phyloP scores from a whole-genome alignment of 1,140 invertebrate species.

The Ganaspis sp. region DNA sequence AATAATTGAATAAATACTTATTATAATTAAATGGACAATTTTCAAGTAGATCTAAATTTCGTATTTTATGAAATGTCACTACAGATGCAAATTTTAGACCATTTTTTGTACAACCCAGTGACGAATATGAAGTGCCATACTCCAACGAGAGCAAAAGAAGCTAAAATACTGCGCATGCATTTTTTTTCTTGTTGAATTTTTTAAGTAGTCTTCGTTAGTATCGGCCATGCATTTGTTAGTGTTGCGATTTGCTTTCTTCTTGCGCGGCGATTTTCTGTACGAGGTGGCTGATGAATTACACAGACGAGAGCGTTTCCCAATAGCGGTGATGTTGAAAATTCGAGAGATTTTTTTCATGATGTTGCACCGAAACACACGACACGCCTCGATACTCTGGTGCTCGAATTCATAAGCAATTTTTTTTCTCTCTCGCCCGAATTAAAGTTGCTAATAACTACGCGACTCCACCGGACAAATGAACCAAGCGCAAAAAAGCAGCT shows the following conservation, averaged over 20 bases:
- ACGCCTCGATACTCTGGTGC: conserved; percentile 39
- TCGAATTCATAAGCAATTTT: conserved; percentile 29
- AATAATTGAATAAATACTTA: too few species aligned
- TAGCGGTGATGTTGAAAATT: conserved; percentile 11
- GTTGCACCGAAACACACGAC: conserved; percentile 69
- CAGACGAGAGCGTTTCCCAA: conserved; percentile 32
- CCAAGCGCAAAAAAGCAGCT: conserved; percentile 12
- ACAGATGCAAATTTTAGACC: too few species aligned
- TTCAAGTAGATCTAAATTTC: too few species aligned
- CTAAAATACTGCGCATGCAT: conserved; percentile 30
- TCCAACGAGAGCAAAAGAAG: conserved; percentile 40
- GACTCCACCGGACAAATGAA: conserved; percentile 5
- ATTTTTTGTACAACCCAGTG: conserved; percentile 17
- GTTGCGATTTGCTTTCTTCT: conserved; percentile 6
- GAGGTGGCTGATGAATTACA: conserved; percentile 24
- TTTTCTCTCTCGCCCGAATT: conserved; percentile 5
- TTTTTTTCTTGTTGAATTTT: conserved; percentile 11
- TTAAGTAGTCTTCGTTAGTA: conserved; percentile 43
- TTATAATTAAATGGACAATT: too few species aligned
- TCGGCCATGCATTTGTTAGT: conserved; percentile 59
- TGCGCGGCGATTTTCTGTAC: conserved; percentile 3
- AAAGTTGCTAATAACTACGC: conserved; percentile 21
- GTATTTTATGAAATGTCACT: too few species aligned
- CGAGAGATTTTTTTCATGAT: conserved; percentile 52
- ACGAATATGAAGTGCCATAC: conserved; percentile 73